phyloP scores from a whole-genome alignment of 2,797 vertebrate species.

The Clangula hyemalis region DNA sequence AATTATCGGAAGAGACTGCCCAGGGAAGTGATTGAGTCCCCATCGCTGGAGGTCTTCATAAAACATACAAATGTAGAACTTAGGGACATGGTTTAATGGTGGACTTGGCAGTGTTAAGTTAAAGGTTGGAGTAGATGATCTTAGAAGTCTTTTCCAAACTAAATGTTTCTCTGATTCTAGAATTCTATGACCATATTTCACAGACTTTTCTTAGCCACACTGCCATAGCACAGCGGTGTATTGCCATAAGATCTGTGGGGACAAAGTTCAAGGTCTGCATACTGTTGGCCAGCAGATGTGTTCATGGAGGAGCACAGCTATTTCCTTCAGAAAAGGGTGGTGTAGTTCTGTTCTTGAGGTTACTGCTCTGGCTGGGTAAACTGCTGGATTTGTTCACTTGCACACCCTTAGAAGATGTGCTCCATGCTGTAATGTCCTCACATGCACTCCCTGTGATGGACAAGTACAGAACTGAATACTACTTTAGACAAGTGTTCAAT shows the following conservation, averaged over 20 bases:
- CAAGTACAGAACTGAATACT: background rate
- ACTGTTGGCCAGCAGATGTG: background rate
- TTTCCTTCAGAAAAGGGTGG: background rate
- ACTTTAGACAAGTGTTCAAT: background rate
- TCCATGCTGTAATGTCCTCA: background rate
- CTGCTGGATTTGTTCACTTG: background rate
- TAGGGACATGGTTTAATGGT: too few relatives aligned
- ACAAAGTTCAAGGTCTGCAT: background rate
- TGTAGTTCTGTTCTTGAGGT: background rate
- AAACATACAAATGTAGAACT: too few relatives aligned
- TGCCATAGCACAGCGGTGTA: fast-evolving
- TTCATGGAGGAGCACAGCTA: background rate
- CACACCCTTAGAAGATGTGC: background rate
- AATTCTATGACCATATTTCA: background rate
- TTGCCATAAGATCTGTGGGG: fast-evolving
- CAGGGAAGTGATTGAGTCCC: too few relatives aligned
- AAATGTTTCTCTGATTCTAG: too few relatives aligned
- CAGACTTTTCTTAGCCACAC: background rate
- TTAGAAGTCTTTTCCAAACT: too few relatives aligned
- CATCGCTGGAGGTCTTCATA: too few relatives aligned
- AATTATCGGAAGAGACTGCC: too few relatives aligned
- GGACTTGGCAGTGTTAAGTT: too few relatives aligned
- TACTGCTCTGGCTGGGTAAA: background rate
- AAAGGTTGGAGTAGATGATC: too few relatives aligned
- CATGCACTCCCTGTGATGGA: background rate